phyloP scores from a whole-genome alignment of 2,113 vertebrate species.

The Macroglossus sobrinus region DNA sequence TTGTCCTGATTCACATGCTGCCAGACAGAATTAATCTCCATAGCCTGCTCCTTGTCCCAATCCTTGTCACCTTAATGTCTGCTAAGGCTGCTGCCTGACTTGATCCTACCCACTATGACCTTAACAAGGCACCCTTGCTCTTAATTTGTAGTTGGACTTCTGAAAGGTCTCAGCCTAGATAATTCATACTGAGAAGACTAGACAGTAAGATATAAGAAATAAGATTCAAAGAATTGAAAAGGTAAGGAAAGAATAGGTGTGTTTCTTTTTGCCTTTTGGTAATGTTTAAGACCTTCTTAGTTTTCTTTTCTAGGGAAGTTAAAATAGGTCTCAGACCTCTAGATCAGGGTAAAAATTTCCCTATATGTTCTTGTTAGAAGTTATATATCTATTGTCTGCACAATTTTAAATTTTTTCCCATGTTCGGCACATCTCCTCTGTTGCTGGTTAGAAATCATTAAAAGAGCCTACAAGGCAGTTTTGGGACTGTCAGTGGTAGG shows the following conservation, averaged over 20 bases:
- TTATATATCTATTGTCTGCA: neutral
- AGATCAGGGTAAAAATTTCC: neutral
- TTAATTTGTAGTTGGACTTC: neutral
- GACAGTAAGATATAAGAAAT: neutral
- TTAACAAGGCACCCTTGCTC: neutral
- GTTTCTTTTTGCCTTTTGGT: neutral
- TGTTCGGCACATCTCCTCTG: neutral
- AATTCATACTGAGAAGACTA: neutral
- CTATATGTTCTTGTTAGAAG: neutral
- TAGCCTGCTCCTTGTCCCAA: neutral
- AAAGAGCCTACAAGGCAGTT: neutral
- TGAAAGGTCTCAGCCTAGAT: neutral
- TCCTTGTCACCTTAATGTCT: neutral
- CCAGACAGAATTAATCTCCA: neutral
- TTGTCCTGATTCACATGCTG: neutral
- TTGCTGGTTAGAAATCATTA: neutral
- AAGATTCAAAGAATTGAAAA: neutral
- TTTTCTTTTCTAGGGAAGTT: neutral
- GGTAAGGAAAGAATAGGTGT: neutral
- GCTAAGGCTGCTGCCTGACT: neutral
- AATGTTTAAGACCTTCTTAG: neutral
- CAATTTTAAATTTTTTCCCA: neutral
- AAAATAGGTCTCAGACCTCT: neutral
- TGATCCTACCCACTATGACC: neutral
- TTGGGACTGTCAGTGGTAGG: neutral